Percentiles rank a stretch among this genome's conserved stretches.
phyloP scores from a whole-genome alignment of 2,888 invertebrate species.

The Dinocampus coccinellae region DNA sequence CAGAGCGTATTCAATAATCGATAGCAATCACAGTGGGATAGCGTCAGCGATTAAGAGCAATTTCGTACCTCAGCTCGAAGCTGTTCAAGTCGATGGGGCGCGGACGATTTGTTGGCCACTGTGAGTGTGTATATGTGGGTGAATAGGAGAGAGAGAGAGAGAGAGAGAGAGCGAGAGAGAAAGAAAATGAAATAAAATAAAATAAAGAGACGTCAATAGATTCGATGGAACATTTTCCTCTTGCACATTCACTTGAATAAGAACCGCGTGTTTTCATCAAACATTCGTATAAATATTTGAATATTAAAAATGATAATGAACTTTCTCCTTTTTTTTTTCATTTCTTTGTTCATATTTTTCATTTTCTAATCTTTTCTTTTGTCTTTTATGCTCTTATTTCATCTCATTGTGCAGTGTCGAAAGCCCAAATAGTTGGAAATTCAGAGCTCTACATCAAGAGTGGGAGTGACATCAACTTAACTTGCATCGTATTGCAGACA shows the following conservation, averaged over 20 bases:
- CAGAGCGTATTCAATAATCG: slow-evolving; percentile 29
- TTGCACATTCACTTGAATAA: too few relatives aligned
- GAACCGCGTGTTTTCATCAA: neutral
- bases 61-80: slow-evolving; percentile 26
- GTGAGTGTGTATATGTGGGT: too few relatives aligned
- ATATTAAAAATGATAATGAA: slow-evolving; percentile 1
- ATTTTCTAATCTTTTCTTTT: slow-evolving; percentile 37
- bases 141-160: too few relatives aligned
- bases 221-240: neutral
- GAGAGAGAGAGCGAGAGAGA: neutral
- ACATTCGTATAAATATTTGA: neutral
- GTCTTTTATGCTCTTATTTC: slow-evolving; percentile 59
- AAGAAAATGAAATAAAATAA: neutral
- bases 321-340: slow-evolving; percentile 26
- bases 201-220: slow-evolving; percentile 4
- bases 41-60: slow-evolving; percentile 36
- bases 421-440: slow-evolving; percentile 89
- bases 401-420: slow-evolving; percentile 81
- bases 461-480: slow-evolving; percentile 92
- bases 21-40: slow-evolving; percentile 25
- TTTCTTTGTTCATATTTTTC: too few relatives aligned
- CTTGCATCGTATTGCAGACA: slow-evolving; percentile 86
- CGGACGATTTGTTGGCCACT: slow-evolving; percentile 19
- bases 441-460: slow-evolving; percentile 89
- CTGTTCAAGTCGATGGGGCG: slow-evolving; percentile 24